Evolutionary conservation across 2,888 invertebrate genomes (phyloP).

Genomic region (Asteroscopus sphinx): DNA sequence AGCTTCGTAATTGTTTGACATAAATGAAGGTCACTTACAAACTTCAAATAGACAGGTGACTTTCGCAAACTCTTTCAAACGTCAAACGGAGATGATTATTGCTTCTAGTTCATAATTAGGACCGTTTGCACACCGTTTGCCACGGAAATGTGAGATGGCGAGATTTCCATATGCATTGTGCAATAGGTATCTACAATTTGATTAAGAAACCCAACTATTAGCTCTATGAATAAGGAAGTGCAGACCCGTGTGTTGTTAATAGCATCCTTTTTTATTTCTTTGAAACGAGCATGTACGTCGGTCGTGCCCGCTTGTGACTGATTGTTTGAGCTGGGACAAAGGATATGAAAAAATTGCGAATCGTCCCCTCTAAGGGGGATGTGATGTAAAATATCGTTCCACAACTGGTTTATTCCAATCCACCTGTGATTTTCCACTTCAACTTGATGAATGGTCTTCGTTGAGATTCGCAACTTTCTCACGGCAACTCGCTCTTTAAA

Average conservation of each 20-base stretch:
- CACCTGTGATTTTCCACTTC: conserved; percentile 5
- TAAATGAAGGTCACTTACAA: conserved; percentile 42
- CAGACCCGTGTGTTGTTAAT: conserved; percentile 8
- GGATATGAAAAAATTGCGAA: conserved; percentile 41
- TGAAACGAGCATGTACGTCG: conserved; percentile 18
- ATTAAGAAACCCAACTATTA: not conserved
- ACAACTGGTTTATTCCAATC: conserved; percentile 1
- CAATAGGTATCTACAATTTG: conserved; percentile 2
- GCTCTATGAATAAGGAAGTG: conserved; percentile 9
- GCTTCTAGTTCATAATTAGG: conserved; percentile 14
- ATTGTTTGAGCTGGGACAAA: conserved; percentile 13
- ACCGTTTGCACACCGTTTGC: conserved; percentile 2
- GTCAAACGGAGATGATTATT: conserved; percentile 24
- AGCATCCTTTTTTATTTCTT: conserved; percentile 23
- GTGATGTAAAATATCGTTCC: conserved; percentile 11
- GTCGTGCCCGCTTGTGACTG: conserved; percentile 11
- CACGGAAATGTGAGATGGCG: conserved; percentile 5
- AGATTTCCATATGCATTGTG: not conserved
- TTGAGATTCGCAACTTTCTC: conserved; percentile 25
- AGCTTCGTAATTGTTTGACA: conserved; percentile 31
- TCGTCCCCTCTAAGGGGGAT: conserved; percentile 10
- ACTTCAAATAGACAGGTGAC: conserved; percentile 52
- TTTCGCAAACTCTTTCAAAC: conserved; percentile 31
- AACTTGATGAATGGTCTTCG: conserved; percentile 1
- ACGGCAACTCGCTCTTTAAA: conserved; percentile 18